Conservation (phyloP, 2,797 vertebrate species). For the Hoplostethus atlanticus region DNA sequence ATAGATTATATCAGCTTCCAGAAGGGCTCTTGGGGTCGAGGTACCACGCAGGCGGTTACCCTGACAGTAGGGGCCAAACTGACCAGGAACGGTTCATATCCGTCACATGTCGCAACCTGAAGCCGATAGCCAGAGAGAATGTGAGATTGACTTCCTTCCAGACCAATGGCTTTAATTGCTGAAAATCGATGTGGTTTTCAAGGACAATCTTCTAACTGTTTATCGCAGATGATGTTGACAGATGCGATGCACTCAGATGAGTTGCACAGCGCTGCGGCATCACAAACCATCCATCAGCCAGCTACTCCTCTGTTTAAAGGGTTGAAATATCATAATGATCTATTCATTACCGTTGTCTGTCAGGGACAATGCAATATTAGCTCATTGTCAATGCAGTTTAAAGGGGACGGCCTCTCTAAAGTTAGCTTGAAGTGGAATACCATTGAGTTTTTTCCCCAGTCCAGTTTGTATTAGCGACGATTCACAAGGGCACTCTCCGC, state of each 20-base stretch:
- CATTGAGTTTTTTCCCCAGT: neutral
- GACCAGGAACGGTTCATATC: neutral
- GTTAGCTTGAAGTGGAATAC: slow-evolving; percentile 28
- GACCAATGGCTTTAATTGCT: slow-evolving; percentile 1
- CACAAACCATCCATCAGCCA: neutral
- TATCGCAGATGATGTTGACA: neutral
- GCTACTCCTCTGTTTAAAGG: slow-evolving; percentile 47
- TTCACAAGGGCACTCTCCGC: neutral
- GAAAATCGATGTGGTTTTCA: slow-evolving; percentile 19
- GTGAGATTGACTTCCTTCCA: neutral
- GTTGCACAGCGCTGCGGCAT: neutral
- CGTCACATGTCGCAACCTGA: slow-evolving; percentile 16
- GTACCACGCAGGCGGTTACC: slow-evolving; percentile 1
- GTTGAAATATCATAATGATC: slow-evolving; percentile 4
- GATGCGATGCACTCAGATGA: neutral
- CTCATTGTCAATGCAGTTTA: slow-evolving; percentile 46
- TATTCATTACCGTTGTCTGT: slow-evolving; percentile 5
- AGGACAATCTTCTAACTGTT: neutral
- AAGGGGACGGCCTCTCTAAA: slow-evolving; percentile 53
- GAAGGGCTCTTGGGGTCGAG: neutral
- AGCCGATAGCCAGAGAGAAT: neutral
- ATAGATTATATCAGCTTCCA: slow-evolving; percentile 3
- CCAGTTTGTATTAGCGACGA: neutral
- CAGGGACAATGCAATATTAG: slow-evolving; percentile 6
- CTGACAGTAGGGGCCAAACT: slow-evolving; percentile 11